Conservation (phyloP, 92 coral and sea anemone genomes). For the Porites evermanni region DNA sequence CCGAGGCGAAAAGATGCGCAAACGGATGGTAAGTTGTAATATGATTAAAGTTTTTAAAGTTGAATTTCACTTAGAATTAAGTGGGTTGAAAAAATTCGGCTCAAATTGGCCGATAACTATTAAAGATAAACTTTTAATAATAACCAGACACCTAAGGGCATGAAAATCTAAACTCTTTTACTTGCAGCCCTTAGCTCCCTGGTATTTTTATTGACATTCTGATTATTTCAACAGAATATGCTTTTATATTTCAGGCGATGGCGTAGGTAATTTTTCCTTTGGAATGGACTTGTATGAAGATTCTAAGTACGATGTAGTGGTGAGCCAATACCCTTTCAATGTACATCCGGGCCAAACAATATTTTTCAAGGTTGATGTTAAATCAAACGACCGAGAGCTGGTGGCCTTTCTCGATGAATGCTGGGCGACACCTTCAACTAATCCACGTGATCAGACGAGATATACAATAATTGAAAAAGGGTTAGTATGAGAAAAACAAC, state of each 20-base stretch:
- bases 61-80: not conserved
- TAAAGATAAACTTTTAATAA: too few relatives aligned
- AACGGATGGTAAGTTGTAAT: constrained; percentile 60
- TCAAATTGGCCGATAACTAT: not conserved
- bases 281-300: constrained; percentile 79
- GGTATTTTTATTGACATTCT: too few relatives aligned
- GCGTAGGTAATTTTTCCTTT: constrained; percentile 79
- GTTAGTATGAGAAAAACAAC: constrained; percentile 45
- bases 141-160: not conserved
- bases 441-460: constrained; percentile 46
- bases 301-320: constrained; percentile 55
- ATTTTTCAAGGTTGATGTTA: constrained; percentile 71
- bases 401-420: constrained; percentile 74
- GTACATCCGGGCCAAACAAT: constrained; percentile 65
- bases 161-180: too few relatives aligned
- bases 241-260: constrained; percentile 22
- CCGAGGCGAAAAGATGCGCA: constrained; percentile 62
- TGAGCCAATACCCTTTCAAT: constrained; percentile 62
- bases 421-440: constrained; percentile 71
- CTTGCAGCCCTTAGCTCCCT: not conserved
- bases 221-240: not conserved
- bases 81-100: not conserved
- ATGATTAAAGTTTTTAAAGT: not conserved
- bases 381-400: constrained; percentile 48
- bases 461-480: constrained; percentile 73